Base-by-base conservation (phyloP, 2,797 vertebrate species). In the Linurgus olivaceus region DNA sequence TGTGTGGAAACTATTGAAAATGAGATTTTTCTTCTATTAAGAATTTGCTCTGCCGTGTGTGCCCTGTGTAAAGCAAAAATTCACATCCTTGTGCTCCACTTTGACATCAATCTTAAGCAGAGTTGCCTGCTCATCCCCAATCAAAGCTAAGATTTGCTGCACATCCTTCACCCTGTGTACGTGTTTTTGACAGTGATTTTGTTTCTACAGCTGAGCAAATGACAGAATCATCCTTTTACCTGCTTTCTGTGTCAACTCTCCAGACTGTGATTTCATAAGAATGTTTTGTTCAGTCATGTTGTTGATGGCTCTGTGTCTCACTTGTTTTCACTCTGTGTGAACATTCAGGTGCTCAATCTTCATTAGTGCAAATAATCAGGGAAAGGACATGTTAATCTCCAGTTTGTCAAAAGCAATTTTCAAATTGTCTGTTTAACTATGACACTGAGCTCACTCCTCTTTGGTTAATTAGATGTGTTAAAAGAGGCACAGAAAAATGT, bases 341-440 rank as follows among this genome's bases (percentile, higher is more conserved):
- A 51, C 37, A 44, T 78, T 70, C 75, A 78, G 82, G 73, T 93
- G 28, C 58, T 95, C 86, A 73, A 31, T 94, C 80, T 94, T 93
- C 68, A 85, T 94, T 94, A 94, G n/a, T 24, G 28, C 13, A 91
- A 94, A 91, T 94, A 86, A 95, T 78, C 62, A 75, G 42, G 35
- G 65, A 82, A 91, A 96, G 70, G 72, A 91, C 58, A 86, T 78
- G 31, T 94, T 96, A 94, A 93, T 94, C 78, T 94, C 59, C 33
- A 77, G 54, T 74, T 86, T 81, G 90, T 91, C 88, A 94, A 86
- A 96, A 94, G 11, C 73, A 86, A 96, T 96, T 93, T 91, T 48
- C 47, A 80, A 83, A 92, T 91, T 88, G 35, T 65, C 63, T 85
- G 0, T 95, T 92, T 92, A 89, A 68, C 74, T 87, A 26, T 75